Evolutionary conservation across 2,113 vertebrate genomes (phyloP).

Genomic region (Pedionomus torquatus): DNA sequence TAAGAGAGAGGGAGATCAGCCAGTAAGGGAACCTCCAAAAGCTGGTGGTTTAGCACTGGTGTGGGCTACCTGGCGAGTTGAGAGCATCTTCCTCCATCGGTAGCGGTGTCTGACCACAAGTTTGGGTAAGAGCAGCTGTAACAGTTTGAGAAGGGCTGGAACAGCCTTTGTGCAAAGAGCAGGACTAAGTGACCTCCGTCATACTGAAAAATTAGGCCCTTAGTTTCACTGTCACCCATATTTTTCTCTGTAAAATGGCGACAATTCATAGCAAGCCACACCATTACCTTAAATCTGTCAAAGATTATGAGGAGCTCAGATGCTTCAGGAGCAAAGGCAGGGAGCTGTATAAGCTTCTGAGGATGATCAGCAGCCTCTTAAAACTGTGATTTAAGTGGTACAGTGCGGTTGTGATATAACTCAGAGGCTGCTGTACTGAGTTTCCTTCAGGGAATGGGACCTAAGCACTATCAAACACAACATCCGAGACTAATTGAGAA

Average conservation of each 20-base stretch:
- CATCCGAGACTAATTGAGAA: background rate
- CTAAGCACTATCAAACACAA: background rate
- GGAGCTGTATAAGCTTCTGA: background rate
- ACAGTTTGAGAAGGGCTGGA: background rate
- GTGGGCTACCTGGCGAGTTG: background rate
- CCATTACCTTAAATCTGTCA: background rate
- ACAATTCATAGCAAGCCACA: background rate
- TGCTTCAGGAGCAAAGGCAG: background rate
- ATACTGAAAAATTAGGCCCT: background rate
- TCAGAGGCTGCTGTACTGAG: background rate
- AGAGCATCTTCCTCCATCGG: no score
- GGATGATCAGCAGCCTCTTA: background rate
- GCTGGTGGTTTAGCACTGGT: background rate
- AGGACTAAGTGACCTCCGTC: background rate
- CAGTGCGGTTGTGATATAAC: background rate
- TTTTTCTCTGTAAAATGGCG: background rate
- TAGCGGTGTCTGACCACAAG: rapidly evolving
- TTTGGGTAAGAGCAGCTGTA: background rate
- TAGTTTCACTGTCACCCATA: background rate
- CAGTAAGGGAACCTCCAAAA: background rate
- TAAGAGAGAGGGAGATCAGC: background rate
- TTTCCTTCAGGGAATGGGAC: background rate
- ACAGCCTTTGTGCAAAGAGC: background rate
- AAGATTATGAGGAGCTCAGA: background rate
- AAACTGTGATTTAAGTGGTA: background rate